Evolutionary conservation across 2,113 vertebrate genomes (phyloP), one percentile per base, ranked within the genome.

Genomic region (Plectropomus leopardus): DNA sequence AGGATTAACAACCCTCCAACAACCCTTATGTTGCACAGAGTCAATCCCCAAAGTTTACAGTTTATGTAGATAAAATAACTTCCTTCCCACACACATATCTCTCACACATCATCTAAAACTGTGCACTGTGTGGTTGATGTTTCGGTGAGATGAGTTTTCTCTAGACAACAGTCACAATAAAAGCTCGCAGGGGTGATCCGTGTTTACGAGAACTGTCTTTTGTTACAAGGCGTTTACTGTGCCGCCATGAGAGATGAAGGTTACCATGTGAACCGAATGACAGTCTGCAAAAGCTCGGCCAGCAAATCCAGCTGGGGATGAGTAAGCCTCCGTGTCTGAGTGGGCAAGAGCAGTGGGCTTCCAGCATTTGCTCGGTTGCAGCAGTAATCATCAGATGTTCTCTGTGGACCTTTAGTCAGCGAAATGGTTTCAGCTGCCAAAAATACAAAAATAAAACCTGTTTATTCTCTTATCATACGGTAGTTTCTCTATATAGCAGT

Each of bases 361-460:
- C 65, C 51, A 86, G 69, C 88, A 8, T 81, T 91, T 83, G 77
- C 82, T 77, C 40, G 63, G 77, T 78, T 91, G 84, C 79, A 77
- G 70, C 86, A 89, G 75, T 80, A 89, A 87, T 93, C 89, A 90
- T 87, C 79, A 79, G 81, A 89, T 80, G 85, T 81, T 92, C 85
- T 85, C 88, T 40, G 64, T 70, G 91, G 86, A 82, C 85, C 64
- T 88, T 90, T 73, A 78, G 82, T 88, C 86, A 85, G 87, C 50
- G 3, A 85, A 90, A 85, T 71, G 83, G 24, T 57, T 72, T 86
- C 55, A 57, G 70, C 74, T 82, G 65, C 64, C 75, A 76, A 83
- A 88, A 86, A 78, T 60, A 82, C 10, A 16, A 73, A 82, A 70
- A 85, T 80, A 57, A 76, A 79, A 76, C 48, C 66, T 71, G 60